Percentiles rank a stretch among this genome's conserved stretches.
phyloP scores from a whole-genome alignment of 1,140 invertebrate genomes.

The Paraescarpia echinospica region DNA sequence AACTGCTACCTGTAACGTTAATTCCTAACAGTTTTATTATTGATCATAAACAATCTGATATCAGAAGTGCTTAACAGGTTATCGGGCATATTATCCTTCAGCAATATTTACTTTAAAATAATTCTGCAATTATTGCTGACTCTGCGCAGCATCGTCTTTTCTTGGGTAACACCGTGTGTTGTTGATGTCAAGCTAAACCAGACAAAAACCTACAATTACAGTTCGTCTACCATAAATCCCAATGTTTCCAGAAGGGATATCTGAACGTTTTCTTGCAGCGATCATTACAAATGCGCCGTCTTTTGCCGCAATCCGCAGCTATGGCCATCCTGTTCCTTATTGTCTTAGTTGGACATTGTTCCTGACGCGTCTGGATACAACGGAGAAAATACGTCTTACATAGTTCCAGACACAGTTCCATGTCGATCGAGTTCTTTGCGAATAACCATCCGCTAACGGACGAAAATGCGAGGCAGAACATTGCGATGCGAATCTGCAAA shows the following conservation, averaged over 20 bases:
- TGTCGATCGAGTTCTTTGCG: background rate
- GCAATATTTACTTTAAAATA: background rate
- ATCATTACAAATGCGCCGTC: background rate
- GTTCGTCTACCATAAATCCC: background rate
- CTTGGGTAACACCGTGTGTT: background rate
- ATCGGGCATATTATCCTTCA: background rate
- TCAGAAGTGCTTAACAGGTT: background rate
- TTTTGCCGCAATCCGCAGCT: background rate
- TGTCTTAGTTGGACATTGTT: background rate
- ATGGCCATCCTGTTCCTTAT: background rate
- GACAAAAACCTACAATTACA: background rate
- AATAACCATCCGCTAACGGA: background rate
- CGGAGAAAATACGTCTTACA: background rate
- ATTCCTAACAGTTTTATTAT: too few relatives aligned
- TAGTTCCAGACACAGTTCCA: background rate
- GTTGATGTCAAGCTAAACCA: background rate
- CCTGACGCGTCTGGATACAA: background rate
- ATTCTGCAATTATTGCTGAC: too few relatives aligned
- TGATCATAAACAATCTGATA: too few relatives aligned
- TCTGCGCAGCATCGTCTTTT: background rate
- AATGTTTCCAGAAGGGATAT: background rate
- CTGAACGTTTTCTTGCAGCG: background rate
- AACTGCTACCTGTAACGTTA: too few relatives aligned
- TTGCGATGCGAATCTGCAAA: background rate
- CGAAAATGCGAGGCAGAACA: background rate